These are phyloP conservation scores for Drosophila nannoptera DNA, from an alignment of 1,140 invertebrate species.

Conservation along the genomic window DNA sequence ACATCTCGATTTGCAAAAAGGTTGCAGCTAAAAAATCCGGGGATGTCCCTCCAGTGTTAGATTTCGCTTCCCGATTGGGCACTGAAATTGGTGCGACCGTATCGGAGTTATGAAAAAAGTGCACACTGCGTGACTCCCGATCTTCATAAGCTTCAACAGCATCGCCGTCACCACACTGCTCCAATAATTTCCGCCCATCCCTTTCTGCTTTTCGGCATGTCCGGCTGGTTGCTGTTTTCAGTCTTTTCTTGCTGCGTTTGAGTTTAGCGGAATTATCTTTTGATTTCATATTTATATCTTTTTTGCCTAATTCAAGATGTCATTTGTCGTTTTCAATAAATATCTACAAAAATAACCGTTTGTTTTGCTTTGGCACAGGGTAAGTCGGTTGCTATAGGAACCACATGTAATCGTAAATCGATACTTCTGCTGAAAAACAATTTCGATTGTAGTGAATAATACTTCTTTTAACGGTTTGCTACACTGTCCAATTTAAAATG, in stretches of 20 bases:
- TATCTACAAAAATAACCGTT: constrained; percentile 9
- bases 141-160: constrained; percentile 9
- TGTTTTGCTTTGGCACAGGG: constrained; percentile 32
- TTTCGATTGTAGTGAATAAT: background rate
- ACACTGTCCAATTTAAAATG: too few relatives aligned
- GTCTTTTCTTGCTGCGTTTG: constrained; percentile 38
- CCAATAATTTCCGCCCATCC: constrained; percentile 58
- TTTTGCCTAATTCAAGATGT: background rate
- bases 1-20: constrained; percentile 64
- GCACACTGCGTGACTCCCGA: constrained; percentile 35
- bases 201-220: constrained; percentile 54
- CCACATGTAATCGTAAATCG: background rate
- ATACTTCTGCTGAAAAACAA: background rate
- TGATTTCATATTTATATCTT: constrained; percentile 3
- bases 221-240: constrained; percentile 60
- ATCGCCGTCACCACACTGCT: constrained; percentile 7
- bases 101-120: constrained; percentile 50
- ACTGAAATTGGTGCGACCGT: background rate
- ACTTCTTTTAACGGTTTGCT: too few relatives aligned
- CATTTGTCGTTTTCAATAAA: background rate
- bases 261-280: background rate
- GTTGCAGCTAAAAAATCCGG: constrained; percentile 13
- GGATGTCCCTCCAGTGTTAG: constrained; percentile 7
- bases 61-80: constrained; percentile 10
- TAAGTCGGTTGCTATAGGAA: constrained; percentile 14